Evolutionary conservation across 2,797 vertebrate genomes (phyloP).

Genomic region (Morus bassanus): DNA sequence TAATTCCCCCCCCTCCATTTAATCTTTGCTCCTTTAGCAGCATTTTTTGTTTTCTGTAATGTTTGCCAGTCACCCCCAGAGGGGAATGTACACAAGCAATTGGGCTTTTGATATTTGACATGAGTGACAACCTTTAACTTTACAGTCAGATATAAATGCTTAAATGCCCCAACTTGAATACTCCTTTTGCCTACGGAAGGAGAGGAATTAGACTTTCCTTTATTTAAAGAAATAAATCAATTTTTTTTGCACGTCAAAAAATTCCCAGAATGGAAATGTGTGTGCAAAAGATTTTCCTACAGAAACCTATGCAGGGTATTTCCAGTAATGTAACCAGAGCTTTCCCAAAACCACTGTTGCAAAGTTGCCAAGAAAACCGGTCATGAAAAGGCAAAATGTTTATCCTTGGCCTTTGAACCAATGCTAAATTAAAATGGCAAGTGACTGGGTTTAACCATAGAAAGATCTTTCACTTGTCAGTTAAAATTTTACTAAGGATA

Average conservation of each 20-base stretch:
- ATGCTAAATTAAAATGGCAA: not conserved
- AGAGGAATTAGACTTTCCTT: not conserved
- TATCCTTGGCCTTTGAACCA: not conserved
- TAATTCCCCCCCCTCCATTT: not conserved
- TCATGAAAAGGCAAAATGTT: not conserved
- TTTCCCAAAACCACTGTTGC: not conserved
- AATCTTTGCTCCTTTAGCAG: not conserved
- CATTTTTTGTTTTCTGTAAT: not conserved
- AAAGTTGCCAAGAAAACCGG: not conserved
- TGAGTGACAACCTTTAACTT: not conserved
- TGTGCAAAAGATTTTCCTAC: not conserved
- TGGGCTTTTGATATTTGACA: not conserved
- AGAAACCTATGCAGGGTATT: not conserved
- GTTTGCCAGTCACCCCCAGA: not conserved
- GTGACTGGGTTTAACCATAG: not conserved
- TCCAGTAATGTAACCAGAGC: not conserved
- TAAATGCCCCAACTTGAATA: not conserved
- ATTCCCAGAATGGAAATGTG: not conserved
- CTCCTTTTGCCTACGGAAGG: not conserved
- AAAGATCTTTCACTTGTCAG: not conserved
- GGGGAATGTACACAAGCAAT: constrained; percentile 1
- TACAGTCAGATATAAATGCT: not conserved
- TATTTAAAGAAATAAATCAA: not conserved
- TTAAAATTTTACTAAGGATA: not conserved
- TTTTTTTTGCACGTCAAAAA: not conserved